Evolutionary conservation across 2,888 invertebrate genomes (phyloP).

Genomic region (Scaptomyza flava): DNA sequence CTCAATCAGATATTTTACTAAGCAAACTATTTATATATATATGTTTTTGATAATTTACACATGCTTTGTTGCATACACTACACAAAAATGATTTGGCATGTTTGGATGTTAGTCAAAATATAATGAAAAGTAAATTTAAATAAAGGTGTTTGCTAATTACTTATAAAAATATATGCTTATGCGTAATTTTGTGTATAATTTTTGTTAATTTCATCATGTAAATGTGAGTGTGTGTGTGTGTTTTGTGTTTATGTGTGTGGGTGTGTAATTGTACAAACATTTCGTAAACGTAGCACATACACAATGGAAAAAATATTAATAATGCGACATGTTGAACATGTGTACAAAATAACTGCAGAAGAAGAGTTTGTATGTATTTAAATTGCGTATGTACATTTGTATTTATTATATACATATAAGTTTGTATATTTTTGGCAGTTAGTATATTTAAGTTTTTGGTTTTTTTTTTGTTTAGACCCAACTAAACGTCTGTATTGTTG

Average conservation of each 20-base stretch:
- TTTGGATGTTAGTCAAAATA: conserved; percentile 34
- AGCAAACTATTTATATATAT: conserved; percentile 1
- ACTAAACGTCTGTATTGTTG: conserved; percentile 52
- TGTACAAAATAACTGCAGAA: conserved; percentile 47
- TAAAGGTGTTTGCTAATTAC: conserved; percentile 52
- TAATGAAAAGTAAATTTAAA: conserved; percentile 48
- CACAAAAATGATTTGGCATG: conserved; percentile 36
- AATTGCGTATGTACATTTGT: conserved; percentile 4
- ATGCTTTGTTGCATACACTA: conserved; percentile 29
- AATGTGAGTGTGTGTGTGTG: conserved; percentile 20
- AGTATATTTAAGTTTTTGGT: conserved; percentile 37
- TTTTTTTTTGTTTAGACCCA: conserved; percentile 10
- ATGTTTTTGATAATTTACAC: conserved; percentile 3
- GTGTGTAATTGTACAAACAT: conserved; percentile 6
- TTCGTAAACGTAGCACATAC: conserved; percentile 29
- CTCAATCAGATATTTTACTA: conserved; percentile 2
- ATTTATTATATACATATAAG: conserved; percentile 19
- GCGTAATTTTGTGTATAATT: conserved; percentile 53
- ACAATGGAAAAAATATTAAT: conserved; percentile 46
- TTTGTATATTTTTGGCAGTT: conserved; percentile 23
- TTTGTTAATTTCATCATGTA: conserved; percentile 48
- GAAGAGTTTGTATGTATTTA: conserved; percentile 13
- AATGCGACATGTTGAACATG: conserved; percentile 57
- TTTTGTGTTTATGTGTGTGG: conserved; percentile 7
- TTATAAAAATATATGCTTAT: conserved; percentile 47